These are phyloP conservation scores for Vulpes vulpes DNA, from an alignment of 2,113 vertebrate species.

Conservation along the genomic window DNA sequence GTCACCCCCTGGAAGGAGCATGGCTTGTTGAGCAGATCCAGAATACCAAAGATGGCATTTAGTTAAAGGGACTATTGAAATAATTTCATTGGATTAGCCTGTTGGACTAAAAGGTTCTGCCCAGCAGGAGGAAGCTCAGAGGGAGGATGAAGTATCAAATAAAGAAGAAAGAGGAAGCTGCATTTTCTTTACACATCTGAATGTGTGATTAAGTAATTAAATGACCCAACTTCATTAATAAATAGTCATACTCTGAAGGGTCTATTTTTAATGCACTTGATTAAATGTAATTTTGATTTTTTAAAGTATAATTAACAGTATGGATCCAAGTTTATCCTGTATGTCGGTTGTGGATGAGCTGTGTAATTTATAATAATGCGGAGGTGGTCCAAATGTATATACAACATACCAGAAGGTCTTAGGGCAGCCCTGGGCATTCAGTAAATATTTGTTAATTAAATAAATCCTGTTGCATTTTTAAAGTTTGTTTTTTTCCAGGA, in stretches of 20 bases:
- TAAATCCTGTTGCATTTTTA: background rate
- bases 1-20: background rate
- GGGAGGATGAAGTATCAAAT: background rate
- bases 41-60: background rate
- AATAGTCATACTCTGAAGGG: constrained; percentile 49
- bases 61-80: background rate
- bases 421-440: background rate
- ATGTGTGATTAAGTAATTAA: constrained; percentile 60
- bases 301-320: constrained; percentile 55
- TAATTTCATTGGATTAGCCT: background rate
- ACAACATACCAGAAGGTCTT: background rate
- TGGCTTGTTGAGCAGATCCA: background rate
- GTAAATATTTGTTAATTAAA: constrained; percentile 18
- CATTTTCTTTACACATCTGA: constrained; percentile 57
- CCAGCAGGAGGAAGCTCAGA: background rate
- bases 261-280: constrained; percentile 57
- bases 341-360: background rate
- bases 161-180: constrained; percentile 37
- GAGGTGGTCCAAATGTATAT: background rate
- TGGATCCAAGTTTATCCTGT: background rate
- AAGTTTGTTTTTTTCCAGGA: background rate
- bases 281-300: constrained; percentile 60
- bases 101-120: background rate
- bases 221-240: constrained; percentile 59
- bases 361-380: background rate